Evolutionary conservation across 2,113 vertebrate genomes (phyloP).

Genomic region (Peromyscus leucopus): DNA sequence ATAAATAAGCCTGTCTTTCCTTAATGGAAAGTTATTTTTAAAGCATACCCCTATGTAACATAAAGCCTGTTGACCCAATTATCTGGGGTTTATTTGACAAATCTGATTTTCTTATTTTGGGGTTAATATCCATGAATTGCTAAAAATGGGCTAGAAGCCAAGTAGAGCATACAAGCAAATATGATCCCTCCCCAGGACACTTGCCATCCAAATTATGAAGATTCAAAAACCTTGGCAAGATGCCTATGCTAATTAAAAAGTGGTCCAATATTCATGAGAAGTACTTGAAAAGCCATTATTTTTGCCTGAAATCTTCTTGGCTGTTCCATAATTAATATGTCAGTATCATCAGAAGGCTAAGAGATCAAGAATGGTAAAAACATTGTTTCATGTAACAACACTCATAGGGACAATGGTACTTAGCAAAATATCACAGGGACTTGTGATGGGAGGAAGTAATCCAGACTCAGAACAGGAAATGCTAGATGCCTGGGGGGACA

Average conservation of each 20-base stretch:
- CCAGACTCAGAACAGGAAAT: background rate
- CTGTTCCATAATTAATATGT: slow-evolving; percentile 76
- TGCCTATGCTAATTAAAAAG: slow-evolving; percentile 74
- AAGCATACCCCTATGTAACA: slow-evolving; percentile 30
- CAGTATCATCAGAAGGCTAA: slow-evolving; percentile 72
- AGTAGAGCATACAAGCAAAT: slow-evolving; percentile 62
- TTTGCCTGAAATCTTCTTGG: slow-evolving; percentile 71
- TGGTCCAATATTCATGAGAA: slow-evolving; percentile 76
- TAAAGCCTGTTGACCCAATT: background rate
- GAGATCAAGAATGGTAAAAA: slow-evolving; percentile 56
- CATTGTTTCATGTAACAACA: slow-evolving; percentile 59
- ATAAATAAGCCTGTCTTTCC: slow-evolving; percentile 22
- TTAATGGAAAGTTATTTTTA: slow-evolving; percentile 40
- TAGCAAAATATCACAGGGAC: slow-evolving; percentile 57
- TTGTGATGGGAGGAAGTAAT: slow-evolving; percentile 52
- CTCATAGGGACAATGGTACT: slow-evolving; percentile 30
- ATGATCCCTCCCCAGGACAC: slow-evolving; percentile 69
- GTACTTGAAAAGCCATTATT: slow-evolving; percentile 73
- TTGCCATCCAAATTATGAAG: slow-evolving; percentile 70
- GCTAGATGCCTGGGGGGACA: background rate
- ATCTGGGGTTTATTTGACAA: slow-evolving; percentile 68
- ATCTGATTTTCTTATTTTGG: slow-evolving; percentile 68
- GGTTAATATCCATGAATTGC: slow-evolving; percentile 68
- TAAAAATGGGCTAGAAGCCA: slow-evolving; percentile 65
- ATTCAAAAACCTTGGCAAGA: slow-evolving; percentile 72